These are phyloP conservation scores for Elysia crispata DNA, from an alignment of 2,888 invertebrate species.

Conservation along the genomic window DNA sequence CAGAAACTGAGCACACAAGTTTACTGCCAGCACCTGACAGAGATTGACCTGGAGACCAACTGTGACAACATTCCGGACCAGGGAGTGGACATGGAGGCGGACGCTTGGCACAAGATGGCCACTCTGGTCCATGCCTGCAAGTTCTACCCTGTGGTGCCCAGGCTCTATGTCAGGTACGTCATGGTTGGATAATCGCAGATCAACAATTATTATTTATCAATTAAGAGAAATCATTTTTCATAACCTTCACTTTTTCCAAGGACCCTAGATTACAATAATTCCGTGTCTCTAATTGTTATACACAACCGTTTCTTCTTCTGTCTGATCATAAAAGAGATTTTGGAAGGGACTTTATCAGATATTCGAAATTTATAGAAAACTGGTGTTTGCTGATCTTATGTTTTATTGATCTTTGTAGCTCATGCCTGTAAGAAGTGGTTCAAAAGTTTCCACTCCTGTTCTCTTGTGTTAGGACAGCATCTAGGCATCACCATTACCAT, in stretches of 20 bases:
- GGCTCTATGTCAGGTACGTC: slow-evolving; percentile 62
- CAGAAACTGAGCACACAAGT: slow-evolving; percentile 46
- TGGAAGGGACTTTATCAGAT: no score
- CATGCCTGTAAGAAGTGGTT: no score
- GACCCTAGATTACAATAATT: neutral
- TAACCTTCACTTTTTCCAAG: no score
- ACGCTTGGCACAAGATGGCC: slow-evolving; percentile 33
- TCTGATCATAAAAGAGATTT: neutral
- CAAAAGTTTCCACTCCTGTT: no score
- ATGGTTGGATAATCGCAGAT: neutral
- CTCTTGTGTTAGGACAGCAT: no score
- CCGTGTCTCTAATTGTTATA: neutral
- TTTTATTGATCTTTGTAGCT: no score
- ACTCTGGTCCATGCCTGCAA: slow-evolving; percentile 59
- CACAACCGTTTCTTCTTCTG: neutral
- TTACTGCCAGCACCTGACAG: slow-evolving; percentile 54
- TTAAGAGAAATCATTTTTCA: no score
- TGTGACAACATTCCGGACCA: slow-evolving; percentile 42
- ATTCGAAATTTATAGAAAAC: no score
- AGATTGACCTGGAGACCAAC: slow-evolving; percentile 51
- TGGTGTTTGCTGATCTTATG: no score
- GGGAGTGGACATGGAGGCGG: neutral
- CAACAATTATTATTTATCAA: no score
- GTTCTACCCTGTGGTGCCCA: slow-evolving; percentile 65
- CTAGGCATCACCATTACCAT: no score